Conservation (phyloP, 2,888 invertebrate species). For the Drosophila buzzatii region DNA sequence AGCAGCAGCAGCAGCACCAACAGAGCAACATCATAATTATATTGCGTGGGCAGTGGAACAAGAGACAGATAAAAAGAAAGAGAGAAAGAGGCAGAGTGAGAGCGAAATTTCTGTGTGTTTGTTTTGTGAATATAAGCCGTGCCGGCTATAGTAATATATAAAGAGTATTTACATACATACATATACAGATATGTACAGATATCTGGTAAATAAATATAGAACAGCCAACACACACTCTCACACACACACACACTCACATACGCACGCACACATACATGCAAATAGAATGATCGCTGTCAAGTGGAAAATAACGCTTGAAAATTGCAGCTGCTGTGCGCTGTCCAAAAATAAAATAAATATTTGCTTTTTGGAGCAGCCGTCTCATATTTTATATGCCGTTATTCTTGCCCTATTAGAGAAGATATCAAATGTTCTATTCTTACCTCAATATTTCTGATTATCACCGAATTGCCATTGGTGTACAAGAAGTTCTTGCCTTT, state of each 20-base stretch:
- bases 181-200: slow-evolving; percentile 27
- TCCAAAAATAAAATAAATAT: slow-evolving; percentile 74
- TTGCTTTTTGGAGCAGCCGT: slow-evolving; percentile 45
- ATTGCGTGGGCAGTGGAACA: slow-evolving; percentile 61
- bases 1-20: slow-evolving; percentile 9
- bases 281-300: slow-evolving; percentile 28
- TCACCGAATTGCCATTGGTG: slow-evolving; percentile 98
- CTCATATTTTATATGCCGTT: slow-evolving; percentile 47
- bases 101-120: slow-evolving; percentile 22
- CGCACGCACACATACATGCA: slow-evolving; percentile 17
- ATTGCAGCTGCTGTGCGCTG: slow-evolving; percentile 69
- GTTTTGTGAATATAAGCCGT: slow-evolving; percentile 19
- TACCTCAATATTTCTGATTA: slow-evolving; percentile 95
- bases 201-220: slow-evolving; percentile 71
- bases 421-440: slow-evolving; percentile 34
- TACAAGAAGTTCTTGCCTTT: slow-evolving; percentile 99
- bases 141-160: slow-evolving; percentile 45
- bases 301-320: slow-evolving; percentile 70
- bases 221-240: slow-evolving; percentile 34
- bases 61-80: slow-evolving; percentile 19
- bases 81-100: slow-evolving; percentile 23
- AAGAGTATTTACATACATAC: slow-evolving; percentile 1
- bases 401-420: slow-evolving; percentile 19
- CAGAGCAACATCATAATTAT: slow-evolving; percentile 37
- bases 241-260: slow-evolving; percentile 14